Base-by-base conservation (phyloP, 2,113 vertebrate genomes). In the Muscicapa adusta region DNA sequence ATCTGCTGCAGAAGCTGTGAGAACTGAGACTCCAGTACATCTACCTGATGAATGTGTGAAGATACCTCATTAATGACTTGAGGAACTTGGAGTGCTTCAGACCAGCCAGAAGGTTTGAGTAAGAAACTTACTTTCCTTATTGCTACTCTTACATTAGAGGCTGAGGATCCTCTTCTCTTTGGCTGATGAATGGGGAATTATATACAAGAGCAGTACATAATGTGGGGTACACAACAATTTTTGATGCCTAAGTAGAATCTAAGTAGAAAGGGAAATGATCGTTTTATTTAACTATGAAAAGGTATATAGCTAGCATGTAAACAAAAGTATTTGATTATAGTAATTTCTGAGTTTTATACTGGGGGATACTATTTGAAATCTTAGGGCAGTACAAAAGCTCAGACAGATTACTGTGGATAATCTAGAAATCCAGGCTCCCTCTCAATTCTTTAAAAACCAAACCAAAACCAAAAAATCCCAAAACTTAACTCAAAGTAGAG, bases 11-110 rank as follows among this genome's bases (percentile, higher is more conserved):
- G 98, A 34, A 99, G 98, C 97, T 99, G 99, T 33, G 99, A 99
- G 95, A 99, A 99, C 98, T 99, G 99, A 33, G 99, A 99, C 94
- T 99, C 99, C 96, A 99, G 92, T 31, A 99, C 99, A 23, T 99
- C 99, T 78, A 99, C 99, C 99, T 99, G 93, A 57, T 9, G 60
- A 70, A 33, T 38, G 82, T 3, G 9, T 24, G 74, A 50, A 90
- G 36, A 91, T 36, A 45, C 19, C 8, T 47, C 51, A 60, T 77
- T 80, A 90, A 18, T 33, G 40, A 47, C 18, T 43, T 29, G 19
- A 85, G 31, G 26, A 87, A 70, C 18, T 34, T 33, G 34, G 22
- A 88, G 22, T 33, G 62, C 54, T 60, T 65, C 58, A 70, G 51
- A 43, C 14, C 57, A 89, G 29, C 20, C 20, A 45, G 14, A 51